Evolutionary conservation across 2,113 vertebrate genomes (phyloP), one percentile per base, ranked within the genome.

Genomic region (Egretta garzetta): DNA sequence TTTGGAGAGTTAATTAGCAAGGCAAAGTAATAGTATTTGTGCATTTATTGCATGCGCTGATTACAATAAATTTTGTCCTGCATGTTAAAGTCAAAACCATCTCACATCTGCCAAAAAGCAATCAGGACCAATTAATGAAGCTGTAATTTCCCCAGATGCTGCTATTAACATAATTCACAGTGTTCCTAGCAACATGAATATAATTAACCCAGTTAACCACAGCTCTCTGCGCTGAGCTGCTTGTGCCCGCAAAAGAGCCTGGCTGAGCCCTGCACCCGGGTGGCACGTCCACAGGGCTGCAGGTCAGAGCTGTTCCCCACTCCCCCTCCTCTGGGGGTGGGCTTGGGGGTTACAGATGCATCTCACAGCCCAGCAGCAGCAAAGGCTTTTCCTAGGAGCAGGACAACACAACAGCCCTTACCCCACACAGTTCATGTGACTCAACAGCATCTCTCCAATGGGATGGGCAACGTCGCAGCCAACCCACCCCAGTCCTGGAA

Each of bases 121-220:
- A 95, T 98, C 96, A 96, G 82, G 88, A 86, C 93, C 96, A 97
- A 96, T 97, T 97, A 98, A 98, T 94, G 93, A 97, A 96, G 95
- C 94, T 94, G 83, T 91, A 96, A 96, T 94, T 96, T 96, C 97
- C 95, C 94, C 92, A 96, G 94, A 96, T 96, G 93, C 96, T 82
- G 70, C 91, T 74, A 92, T 96, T 97, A 97, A 82, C 93, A 86
- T 97, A 96, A 97, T 77, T 91, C 91, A 91, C 86, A 58, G 14
- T 93, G 92, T 28, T 96, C 96, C 64, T 87, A 88, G 83, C 81
- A 90, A 92, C 86, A 71, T 11, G 96, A 95, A 96, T 95, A 30
- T 64, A 82, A 97, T 95, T 97, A 97, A 96, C 86, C 71, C 76
- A 89, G 77, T 91, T 97, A 96, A 71, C 91, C 63, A 70, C 3